Conservation (phyloP, 2,888 invertebrate species). For the Phengaris arion region DNA sequence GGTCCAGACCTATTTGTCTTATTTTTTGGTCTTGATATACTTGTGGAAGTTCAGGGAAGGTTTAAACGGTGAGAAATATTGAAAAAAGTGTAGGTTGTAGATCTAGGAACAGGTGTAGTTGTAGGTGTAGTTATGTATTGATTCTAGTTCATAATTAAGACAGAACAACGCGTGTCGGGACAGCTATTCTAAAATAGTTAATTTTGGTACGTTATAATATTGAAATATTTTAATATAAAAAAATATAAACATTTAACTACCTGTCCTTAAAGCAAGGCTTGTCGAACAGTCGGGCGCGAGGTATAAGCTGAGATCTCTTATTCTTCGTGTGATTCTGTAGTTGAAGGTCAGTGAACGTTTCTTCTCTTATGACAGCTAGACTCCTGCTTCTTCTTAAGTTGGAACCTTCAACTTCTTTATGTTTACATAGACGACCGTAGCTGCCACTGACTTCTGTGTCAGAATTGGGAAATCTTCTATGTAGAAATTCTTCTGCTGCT, state of each 20-base stretch:
- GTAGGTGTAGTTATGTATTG: too few species aligned
- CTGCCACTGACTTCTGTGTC: slow-evolving; percentile 73
- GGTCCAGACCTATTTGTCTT: too few species aligned
- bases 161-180: too few species aligned
- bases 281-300: slow-evolving; percentile 88
- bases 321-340: slow-evolving; percentile 81
- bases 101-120: too few species aligned
- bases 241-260: slow-evolving; percentile 58
- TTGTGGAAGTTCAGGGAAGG: too few species aligned
- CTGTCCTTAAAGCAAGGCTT: slow-evolving; percentile 86
- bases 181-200: too few species aligned
- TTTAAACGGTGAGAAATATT: too few species aligned
- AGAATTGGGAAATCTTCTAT: slow-evolving; percentile 69
- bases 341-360: slow-evolving; percentile 85
- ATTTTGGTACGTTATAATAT: too few species aligned
- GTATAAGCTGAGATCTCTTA: slow-evolving; percentile 87
- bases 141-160: too few species aligned
- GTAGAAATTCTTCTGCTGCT: slow-evolving; percentile 69
- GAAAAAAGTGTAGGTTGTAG: too few species aligned
- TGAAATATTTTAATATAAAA: not conserved
- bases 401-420: slow-evolving; percentile 71
- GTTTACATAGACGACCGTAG: slow-evolving; percentile 73
- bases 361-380: slow-evolving; percentile 88
- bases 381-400: slow-evolving; percentile 84
- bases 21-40: too few species aligned